Conservation (phyloP, 2,888 invertebrate genomes). For the Acholoe squamosa region DNA sequence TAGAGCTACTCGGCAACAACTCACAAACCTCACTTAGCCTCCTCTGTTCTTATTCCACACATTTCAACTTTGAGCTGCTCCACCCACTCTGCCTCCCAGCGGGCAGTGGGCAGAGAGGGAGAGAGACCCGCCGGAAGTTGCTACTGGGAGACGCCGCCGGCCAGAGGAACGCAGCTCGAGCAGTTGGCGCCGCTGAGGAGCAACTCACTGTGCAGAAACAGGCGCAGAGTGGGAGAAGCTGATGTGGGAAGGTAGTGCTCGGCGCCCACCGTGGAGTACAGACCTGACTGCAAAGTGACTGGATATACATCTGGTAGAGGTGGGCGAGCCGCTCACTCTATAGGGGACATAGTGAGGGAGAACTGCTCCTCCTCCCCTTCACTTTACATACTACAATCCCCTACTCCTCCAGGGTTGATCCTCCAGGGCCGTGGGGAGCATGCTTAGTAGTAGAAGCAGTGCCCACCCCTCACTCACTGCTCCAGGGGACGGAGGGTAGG, state of each 20-base stretch:
- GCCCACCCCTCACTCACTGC: too few species aligned
- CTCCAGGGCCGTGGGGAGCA: conserved; percentile 1
- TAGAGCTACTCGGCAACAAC: not conserved
- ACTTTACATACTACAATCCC: too few species aligned
- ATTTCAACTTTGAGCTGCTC: not conserved
- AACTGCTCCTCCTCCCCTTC: not conserved
- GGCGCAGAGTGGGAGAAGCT: not conserved
- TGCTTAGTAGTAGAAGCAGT: too few species aligned
- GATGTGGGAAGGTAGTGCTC: not conserved
- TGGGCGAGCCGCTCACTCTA: not conserved
- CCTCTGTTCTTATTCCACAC: not conserved
- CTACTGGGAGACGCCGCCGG: conserved; percentile 1
- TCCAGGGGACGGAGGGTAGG: too few species aligned
- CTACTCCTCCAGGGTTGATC: not conserved
- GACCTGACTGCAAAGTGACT: not conserved
- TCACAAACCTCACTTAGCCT: not conserved
- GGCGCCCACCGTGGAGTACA: not conserved
- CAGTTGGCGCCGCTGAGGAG: not conserved
- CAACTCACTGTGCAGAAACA: not conserved
- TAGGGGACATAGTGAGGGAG: not conserved
- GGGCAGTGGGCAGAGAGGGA: not conserved
- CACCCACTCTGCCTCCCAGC: not conserved
- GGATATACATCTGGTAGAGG: not conserved
- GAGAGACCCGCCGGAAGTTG: not conserved
- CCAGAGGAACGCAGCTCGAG: too few species aligned